A percentile compares a stretch with the other conserved stretches of the same genome.
Evolutionary conservation across 2,888 invertebrate genomes (phyloP).

Genomic region (Melanchra persicariae): DNA sequence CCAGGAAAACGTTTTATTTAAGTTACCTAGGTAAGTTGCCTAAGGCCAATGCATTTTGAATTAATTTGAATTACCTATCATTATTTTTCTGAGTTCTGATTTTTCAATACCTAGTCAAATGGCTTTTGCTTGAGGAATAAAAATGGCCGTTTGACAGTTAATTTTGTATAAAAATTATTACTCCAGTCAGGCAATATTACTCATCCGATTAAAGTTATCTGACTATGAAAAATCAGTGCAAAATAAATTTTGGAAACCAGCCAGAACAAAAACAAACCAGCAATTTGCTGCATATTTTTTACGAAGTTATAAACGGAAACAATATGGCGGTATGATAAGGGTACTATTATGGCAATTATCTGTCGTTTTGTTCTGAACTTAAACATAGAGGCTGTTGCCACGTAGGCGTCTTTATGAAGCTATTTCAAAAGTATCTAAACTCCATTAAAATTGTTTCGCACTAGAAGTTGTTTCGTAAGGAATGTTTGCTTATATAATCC

Average conservation of each 20-base stretch:
- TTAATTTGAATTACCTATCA: too few species aligned
- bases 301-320: conserved; percentile 21
- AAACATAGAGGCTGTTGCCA: conserved; percentile 28
- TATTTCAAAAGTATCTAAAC: conserved; percentile 14
- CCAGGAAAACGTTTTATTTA: conserved; percentile 7
- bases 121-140: too few species aligned
- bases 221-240: too few species aligned
- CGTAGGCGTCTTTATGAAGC: conserved; percentile 26
- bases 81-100: background rate
- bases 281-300: conserved; percentile 30
- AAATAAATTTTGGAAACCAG: background rate
- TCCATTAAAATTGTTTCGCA: conserved; percentile 20
- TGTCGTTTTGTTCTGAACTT: conserved; percentile 36
- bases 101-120: too few species aligned
- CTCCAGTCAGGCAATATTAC: background rate
- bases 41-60: background rate
- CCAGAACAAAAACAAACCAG: background rate
- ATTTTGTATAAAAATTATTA: too few species aligned
- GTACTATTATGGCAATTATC: conserved; percentile 45
- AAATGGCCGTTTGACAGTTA: too few species aligned
- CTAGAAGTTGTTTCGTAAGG: background rate
- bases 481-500: background rate
- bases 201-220: background rate
- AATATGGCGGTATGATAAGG: conserved; percentile 51
- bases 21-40: background rate